phyloP scores from a whole-genome alignment of 2,797 vertebrate species.

The Ataeniobius toweri region DNA sequence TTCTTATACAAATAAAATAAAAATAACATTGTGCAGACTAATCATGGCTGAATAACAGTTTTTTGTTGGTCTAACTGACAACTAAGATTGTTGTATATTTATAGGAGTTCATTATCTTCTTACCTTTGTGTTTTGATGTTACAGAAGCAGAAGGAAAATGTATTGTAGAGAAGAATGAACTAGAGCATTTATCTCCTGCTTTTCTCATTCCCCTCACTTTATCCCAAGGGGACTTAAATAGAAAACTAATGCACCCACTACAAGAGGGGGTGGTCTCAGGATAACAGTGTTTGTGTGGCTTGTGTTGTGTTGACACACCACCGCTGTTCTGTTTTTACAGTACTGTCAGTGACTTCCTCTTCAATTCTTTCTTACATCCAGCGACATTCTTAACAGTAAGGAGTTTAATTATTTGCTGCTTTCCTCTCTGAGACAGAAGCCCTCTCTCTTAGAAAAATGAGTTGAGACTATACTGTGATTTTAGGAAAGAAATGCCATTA shows the following conservation, averaged over 20 bases:
- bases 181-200: slow-evolving; percentile 65
- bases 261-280: slow-evolving; percentile 34
- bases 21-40: neutral
- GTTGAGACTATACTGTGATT: slow-evolving; percentile 66
- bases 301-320: slow-evolving; percentile 43
- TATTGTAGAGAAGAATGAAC: slow-evolving; percentile 52
- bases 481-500: slow-evolving; percentile 69
- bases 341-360: slow-evolving; percentile 14
- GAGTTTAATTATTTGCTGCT: slow-evolving; percentile 15
- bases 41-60: neutral
- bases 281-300: slow-evolving; percentile 44
- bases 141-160: slow-evolving; percentile 38
- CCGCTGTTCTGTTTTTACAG: slow-evolving; percentile 13
- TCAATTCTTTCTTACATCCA: neutral
- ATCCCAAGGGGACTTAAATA: slow-evolving; percentile 73
- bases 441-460: slow-evolving; percentile 66
- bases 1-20: neutral
- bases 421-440: slow-evolving; percentile 12
- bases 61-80: neutral
- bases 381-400: neutral
- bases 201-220: slow-evolving; percentile 62
- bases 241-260: slow-evolving; percentile 37
- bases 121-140: slow-evolving; percentile 68
- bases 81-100: neutral
- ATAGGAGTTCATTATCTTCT: slow-evolving; percentile 22